These are phyloP conservation scores for Oxyscelio sp. DNA, from an alignment of 2,888 invertebrate genomes.

Conservation along the genomic window DNA sequence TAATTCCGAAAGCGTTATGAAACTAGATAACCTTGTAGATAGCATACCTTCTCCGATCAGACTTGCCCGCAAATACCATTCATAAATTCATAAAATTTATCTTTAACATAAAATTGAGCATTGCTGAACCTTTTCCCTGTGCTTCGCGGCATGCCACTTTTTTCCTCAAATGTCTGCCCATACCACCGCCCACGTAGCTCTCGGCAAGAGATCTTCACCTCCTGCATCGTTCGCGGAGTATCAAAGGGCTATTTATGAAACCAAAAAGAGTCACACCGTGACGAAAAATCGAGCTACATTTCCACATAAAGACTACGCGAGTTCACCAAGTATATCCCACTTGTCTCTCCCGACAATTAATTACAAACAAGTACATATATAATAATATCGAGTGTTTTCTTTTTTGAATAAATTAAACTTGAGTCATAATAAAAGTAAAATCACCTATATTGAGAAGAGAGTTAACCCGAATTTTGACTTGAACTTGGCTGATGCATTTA, in stretches of 20 bases:
- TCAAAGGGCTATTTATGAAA: constrained; percentile 78
- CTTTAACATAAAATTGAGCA: constrained; percentile 15
- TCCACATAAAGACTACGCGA: no score
- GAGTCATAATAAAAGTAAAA: neutral
- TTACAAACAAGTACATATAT: neutral
- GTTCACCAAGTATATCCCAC: constrained; percentile 31
- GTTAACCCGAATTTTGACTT: neutral
- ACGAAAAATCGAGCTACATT: constrained; percentile 28
- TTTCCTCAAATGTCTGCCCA: no score
- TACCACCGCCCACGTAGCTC: constrained; percentile 79
- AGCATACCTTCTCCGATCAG: constrained; percentile 1
- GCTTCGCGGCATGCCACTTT: constrained; percentile 26
- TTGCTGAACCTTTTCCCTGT: constrained; percentile 9
- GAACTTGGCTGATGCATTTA: neutral
- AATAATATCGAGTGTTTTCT: no score
- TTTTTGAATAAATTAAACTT: neutral
- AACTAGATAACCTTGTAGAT: constrained; percentile 13
- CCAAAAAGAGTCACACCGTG: constrained; percentile 7
- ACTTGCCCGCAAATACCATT: constrained; percentile 29
- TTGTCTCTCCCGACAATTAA: constrained; percentile 3
- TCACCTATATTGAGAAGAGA: neutral
- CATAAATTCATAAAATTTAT: constrained; percentile 41
- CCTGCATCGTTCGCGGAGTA: constrained; percentile 79
- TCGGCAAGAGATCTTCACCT: constrained; percentile 77
- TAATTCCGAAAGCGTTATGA: neutral